phyloP scores from a whole-genome alignment of 2,797 vertebrate genomes.

The Tragopan temminckii region DNA sequence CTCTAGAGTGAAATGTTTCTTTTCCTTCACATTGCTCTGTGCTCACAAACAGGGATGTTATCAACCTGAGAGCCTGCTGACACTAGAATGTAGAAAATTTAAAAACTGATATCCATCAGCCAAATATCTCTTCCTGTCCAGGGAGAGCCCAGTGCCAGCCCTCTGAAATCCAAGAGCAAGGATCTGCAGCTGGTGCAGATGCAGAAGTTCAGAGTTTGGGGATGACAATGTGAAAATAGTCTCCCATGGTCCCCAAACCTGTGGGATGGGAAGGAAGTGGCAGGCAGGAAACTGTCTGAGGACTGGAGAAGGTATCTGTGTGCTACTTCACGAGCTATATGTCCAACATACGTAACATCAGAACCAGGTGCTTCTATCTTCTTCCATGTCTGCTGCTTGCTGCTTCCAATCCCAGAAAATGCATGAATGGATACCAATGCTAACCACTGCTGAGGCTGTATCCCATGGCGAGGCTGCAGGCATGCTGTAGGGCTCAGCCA shows the following conservation, averaged over 20 bases:
- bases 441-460: neutral
- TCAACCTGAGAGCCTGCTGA: neutral
- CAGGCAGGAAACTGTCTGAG: neutral
- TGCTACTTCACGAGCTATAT: neutral
- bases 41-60: neutral
- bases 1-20: neutral
- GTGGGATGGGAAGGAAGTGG: neutral
- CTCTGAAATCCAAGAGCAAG: neutral
- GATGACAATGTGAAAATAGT: neutral
- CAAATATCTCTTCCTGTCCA: neutral
- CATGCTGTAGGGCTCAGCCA: neutral
- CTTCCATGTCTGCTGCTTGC: neutral
- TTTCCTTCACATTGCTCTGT: neutral
- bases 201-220: neutral
- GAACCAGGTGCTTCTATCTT: neutral
- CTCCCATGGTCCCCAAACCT: neutral
- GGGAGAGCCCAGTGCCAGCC: neutral
- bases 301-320: neutral
- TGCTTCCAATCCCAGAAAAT: neutral
- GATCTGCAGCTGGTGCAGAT: neutral
- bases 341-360: neutral
- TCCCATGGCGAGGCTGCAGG: fast-evolving
- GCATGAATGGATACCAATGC: neutral
- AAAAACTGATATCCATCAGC: neutral
- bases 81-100: neutral